Conservation (phyloP, 2,888 invertebrate genomes). For the Caenorhabditis doughertyi region DNA sequence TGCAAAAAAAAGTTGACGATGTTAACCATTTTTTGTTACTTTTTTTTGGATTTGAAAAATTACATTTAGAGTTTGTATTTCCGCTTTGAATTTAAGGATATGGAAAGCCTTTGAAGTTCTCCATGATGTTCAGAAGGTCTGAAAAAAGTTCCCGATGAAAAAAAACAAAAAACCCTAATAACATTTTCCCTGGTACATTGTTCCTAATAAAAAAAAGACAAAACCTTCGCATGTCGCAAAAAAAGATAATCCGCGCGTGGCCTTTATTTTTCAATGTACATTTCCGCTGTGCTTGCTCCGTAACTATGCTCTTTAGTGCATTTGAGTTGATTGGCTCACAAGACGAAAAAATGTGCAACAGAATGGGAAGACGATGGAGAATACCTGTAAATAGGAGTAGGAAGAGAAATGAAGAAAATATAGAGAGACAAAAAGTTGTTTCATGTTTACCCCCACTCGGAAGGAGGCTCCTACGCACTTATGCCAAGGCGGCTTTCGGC, state of each 20-base stretch:
- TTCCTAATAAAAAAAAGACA: background rate
- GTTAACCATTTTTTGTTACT: no score
- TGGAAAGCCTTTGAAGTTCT: no score
- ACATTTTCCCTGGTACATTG: background rate
- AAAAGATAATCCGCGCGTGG: constrained; percentile 53
- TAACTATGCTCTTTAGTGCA: constrained; percentile 55
- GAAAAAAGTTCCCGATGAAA: no score
- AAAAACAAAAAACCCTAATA: background rate
- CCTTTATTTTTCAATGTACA: background rate
- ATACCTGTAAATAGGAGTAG: constrained; percentile 32
- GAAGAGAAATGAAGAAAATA: constrained; percentile 24
- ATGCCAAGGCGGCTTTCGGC: constrained; percentile 49
- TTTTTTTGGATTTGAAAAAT: no score
- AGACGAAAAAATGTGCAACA: constrained; percentile 27
- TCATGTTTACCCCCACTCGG: constrained; percentile 62
- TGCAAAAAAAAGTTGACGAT: no score
- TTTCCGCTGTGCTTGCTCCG: background rate
- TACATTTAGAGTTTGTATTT: no score
- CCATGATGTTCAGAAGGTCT: no score
- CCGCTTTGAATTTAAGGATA: no score
- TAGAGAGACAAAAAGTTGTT: constrained; percentile 38
- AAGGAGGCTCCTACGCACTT: constrained; percentile 52
- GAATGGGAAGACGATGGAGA: constrained; percentile 7
- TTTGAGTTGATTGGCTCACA: constrained; percentile 32
- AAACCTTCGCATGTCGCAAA: constrained; percentile 32